Evolutionary conservation across 2,113 vertebrate species (phyloP), one percentile per base, ranked within the genome.

Genomic region (Casuarius casuarius): DNA sequence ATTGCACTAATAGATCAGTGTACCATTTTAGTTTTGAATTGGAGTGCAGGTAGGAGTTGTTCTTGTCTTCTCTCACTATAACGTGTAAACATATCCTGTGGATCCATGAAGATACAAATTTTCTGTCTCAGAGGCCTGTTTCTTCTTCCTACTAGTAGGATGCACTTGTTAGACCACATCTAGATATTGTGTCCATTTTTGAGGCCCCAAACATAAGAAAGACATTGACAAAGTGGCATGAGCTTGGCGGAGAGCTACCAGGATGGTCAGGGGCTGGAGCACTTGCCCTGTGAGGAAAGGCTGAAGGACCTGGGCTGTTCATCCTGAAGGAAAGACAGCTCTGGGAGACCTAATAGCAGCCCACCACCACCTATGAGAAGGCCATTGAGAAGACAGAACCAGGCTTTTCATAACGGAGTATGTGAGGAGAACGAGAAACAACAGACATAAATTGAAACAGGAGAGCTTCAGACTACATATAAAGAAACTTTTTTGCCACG

Each of bases 1-100:
- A 54, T 7, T 1, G 2, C 25, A 22, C 3, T 70, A 6, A 80
- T n/a, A 67, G 1, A 38, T 29, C 22, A 35, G 13, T 5, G 2
- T 6, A n/a, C 2, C 4, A 22, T 67, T 94, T 67, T 54, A 80
- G 59, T 46, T 12, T 58, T 75, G 66, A 78, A 26, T 14, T 72
- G 11, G 4, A 44, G 10, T 28, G 25, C n/a, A 58, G 14, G 10
- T 66, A 54, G 18, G 21, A 33, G 26, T 44, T 66, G 17, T 77
- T 85, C 33, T 82, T 71, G 14, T 52, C 48, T 71, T 63, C 19
- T 85, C 40, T 82, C 66, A 46, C 29, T 74, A 29, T 51, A 62
- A 70, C 8, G 3, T 66, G 33, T 38, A 74, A 84, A 67, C 2
- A 25, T n/a, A 61, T 19, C n/a, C 22, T 28, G 20, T 48, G 35